A percentile compares a stretch with the other conserved stretches of the same genome.
phyloP scores from a whole-genome alignment of 2,113 vertebrate species.

The Heliornis fulica region DNA sequence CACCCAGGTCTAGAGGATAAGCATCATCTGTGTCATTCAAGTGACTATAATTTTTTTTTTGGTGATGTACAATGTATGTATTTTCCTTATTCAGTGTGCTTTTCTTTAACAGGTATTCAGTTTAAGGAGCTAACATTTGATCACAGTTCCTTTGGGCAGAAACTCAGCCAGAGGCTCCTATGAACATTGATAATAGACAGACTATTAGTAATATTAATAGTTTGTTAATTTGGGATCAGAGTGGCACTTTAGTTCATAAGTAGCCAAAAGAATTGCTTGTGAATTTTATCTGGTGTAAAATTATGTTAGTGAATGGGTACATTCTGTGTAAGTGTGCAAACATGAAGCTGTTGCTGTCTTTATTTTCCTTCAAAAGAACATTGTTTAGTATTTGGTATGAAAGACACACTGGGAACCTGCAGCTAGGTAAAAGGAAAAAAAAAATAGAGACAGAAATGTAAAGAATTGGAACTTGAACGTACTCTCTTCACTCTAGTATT shows the following conservation, averaged over 20 bases:
- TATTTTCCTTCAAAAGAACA: neutral
- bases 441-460: neutral
- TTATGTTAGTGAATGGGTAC: neutral
- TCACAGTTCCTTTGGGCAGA: neutral
- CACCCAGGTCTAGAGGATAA: neutral
- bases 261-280: neutral
- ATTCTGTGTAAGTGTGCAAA: neutral
- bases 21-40: neutral
- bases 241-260: neutral
- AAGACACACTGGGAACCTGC: neutral
- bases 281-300: neutral
- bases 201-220: neutral
- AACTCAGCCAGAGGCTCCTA: neutral
- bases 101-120: neutral
- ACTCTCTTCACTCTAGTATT: neutral
- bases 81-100: neutral
- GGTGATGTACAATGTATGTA: neutral
- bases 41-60: accelerated
- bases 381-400: neutral
- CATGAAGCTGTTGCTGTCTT: neutral
- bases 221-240: neutral
- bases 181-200: neutral
- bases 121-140: neutral
- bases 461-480: neutral
- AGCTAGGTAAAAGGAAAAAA: neutral